phyloP scores from a whole-genome alignment of 2,113 vertebrate species.

The Rhinoderma darwinii region DNA sequence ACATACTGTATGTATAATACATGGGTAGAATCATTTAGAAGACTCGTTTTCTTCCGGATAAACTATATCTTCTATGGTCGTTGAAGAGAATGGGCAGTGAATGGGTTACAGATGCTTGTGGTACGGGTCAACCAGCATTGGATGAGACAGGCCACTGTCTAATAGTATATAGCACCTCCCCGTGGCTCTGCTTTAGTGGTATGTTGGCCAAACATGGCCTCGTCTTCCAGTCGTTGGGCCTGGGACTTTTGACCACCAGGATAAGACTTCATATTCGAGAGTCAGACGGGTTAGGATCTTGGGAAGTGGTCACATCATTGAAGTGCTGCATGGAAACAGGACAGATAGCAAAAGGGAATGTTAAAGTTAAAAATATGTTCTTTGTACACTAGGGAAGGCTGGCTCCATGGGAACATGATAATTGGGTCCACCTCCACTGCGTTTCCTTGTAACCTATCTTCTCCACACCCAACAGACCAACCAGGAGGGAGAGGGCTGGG shows the following conservation, averaged over 20 bases:
- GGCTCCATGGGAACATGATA: no score
- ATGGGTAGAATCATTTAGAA: neutral
- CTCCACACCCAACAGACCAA: no score
- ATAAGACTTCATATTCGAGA: neutral
- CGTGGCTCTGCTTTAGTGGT: slow-evolving; percentile 3
- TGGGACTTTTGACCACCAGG: neutral
- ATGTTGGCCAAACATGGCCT: neutral
- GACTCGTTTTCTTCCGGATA: neutral
- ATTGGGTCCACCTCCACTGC: no score
- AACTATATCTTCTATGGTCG: neutral
- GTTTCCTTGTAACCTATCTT: no score
- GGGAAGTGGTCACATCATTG: slow-evolving; percentile 23
- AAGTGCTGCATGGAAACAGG: neutral
- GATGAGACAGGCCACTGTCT: neutral
- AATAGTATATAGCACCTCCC: slow-evolving; percentile 12
- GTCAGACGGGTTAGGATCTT: neutral
- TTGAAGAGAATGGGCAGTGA: neutral
- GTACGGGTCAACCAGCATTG: neutral
- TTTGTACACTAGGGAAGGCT: no score
- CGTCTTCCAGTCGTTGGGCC: neutral
- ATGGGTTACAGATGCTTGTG: neutral
- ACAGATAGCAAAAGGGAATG: neutral
- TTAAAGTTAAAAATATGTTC: neutral
- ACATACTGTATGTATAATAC: no score
- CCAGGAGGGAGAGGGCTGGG: no score